Conservation (phyloP, 1,140 invertebrate genomes). For the Bursaphelenchus mucronatus region DNA sequence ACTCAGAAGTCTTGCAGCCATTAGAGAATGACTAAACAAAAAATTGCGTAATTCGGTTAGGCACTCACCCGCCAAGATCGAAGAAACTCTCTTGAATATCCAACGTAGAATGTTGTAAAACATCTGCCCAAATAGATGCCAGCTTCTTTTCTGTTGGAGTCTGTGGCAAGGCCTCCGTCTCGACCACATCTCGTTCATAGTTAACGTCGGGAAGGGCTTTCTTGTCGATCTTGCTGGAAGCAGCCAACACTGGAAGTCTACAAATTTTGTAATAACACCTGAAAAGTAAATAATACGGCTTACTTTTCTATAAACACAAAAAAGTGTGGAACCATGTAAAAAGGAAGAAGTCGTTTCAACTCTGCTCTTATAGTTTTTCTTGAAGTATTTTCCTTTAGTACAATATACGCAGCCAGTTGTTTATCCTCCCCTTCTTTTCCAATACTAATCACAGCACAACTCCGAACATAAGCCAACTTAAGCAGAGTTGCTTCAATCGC, state of each 20-base stretch:
- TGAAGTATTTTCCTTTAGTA: constrained; percentile 59
- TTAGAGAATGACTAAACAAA: constrained; percentile 63
- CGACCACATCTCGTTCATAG: constrained; percentile 49
- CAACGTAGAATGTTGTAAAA: constrained; percentile 58
- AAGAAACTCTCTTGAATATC: constrained; percentile 65
- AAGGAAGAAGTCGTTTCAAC: constrained; percentile 64
- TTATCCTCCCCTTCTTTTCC: constrained; percentile 66
- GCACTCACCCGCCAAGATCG: constrained; percentile 62
- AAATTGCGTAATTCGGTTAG: constrained; percentile 3
- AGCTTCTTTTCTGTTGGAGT: constrained; percentile 62
- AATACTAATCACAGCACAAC: constrained; percentile 62
- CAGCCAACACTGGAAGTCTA: constrained; percentile 62
- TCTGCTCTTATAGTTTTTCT: constrained; percentile 62
- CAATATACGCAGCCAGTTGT: constrained; percentile 65
- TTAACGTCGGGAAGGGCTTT: constrained; percentile 61
- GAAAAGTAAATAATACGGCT: background rate
- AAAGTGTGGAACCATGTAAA: constrained; percentile 67
- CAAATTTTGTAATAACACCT: constrained; percentile 25
- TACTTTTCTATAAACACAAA: constrained; percentile 63
- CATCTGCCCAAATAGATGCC: constrained; percentile 61
- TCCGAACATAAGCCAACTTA: constrained; percentile 62
- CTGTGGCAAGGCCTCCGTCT: constrained; percentile 60
- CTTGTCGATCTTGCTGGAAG: constrained; percentile 63
- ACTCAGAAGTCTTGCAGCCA: constrained; percentile 63
- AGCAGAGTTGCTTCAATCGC: constrained; percentile 65